These are phyloP conservation scores for Phalacrocorax carbo DNA, from an alignment of 2,113 vertebrate species.

Conservation along the genomic window DNA sequence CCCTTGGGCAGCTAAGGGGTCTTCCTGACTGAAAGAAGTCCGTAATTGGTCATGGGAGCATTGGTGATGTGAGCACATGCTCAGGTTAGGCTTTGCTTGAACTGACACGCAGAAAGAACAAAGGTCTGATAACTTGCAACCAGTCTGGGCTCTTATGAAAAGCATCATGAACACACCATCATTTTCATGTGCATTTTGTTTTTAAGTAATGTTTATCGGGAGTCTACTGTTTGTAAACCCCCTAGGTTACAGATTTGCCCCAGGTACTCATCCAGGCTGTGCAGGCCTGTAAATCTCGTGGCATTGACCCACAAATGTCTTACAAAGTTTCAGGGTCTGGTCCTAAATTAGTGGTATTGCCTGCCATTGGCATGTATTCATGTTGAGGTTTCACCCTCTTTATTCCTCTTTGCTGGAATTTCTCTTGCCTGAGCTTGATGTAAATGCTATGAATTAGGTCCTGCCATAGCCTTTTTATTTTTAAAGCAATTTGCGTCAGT, in stretches of 20 bases:
- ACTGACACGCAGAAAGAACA: neutral
- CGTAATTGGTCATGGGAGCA: fast-evolving
- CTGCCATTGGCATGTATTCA: neutral
- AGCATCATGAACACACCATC: neutral
- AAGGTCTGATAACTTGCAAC: neutral
- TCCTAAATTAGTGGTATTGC: neutral
- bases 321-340: neutral
- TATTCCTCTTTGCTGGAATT: neutral
- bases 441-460: neutral
- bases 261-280: neutral
- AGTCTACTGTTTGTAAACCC: neutral
- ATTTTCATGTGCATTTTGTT: neutral
- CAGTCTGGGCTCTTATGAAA: neutral
- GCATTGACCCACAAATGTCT: neutral
- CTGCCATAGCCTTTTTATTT: neutral
- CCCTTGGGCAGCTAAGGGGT: neutral
- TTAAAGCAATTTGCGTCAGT: neutral
- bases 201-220: neutral
- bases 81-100: neutral
- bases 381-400: neutral
- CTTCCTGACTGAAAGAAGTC: neutral
- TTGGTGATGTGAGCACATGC: fast-evolving
- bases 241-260: neutral
- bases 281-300: neutral
- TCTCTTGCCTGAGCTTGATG: neutral